These are phyloP conservation scores for Rhogogaster chlorosoma DNA, from an alignment of 2,888 invertebrate species.

Conservation along the genomic window DNA sequence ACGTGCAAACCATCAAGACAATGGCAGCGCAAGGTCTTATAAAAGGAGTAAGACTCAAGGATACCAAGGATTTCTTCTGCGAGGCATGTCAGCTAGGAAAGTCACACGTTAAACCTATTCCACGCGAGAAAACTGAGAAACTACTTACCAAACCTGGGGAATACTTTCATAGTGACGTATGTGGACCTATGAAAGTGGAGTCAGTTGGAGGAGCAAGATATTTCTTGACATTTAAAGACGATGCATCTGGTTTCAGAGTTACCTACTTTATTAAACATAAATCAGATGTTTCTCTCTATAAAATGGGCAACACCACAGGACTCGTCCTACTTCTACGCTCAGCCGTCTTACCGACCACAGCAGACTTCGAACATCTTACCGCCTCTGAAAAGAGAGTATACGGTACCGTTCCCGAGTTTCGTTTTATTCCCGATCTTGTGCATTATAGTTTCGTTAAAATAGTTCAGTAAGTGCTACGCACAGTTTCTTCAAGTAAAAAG, in stretches of 20 bases:
- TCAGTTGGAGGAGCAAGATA: constrained; percentile 9
- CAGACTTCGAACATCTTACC: too few species aligned
- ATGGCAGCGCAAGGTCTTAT: constrained; percentile 23
- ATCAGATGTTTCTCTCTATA: not conserved
- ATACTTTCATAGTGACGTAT: constrained; percentile 58
- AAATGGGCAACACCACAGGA: too few species aligned
- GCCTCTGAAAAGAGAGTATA: too few species aligned
- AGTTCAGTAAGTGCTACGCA: too few species aligned
- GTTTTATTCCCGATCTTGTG: too few species aligned
- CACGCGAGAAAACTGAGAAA: too few species aligned
- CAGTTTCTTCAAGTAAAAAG: too few species aligned
- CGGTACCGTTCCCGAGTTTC: too few species aligned
- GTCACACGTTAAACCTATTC: constrained; percentile 54
- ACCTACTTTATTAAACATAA: not conserved
- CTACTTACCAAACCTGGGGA: constrained; percentile 56
- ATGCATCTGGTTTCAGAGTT: not conserved
- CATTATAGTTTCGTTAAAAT: too few species aligned
- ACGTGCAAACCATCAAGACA: constrained; percentile 37
- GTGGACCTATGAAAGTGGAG: constrained; percentile 56
- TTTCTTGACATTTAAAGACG: not conserved
- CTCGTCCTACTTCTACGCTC: too few species aligned
- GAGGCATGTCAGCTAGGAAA: constrained; percentile 60
- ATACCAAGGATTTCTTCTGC: constrained; percentile 59
- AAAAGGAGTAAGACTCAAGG: constrained; percentile 41
- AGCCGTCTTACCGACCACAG: too few species aligned